Evolutionary conservation across 2,797 vertebrate species (phyloP).

Genomic region (Adrianichthys oophorus): DNA sequence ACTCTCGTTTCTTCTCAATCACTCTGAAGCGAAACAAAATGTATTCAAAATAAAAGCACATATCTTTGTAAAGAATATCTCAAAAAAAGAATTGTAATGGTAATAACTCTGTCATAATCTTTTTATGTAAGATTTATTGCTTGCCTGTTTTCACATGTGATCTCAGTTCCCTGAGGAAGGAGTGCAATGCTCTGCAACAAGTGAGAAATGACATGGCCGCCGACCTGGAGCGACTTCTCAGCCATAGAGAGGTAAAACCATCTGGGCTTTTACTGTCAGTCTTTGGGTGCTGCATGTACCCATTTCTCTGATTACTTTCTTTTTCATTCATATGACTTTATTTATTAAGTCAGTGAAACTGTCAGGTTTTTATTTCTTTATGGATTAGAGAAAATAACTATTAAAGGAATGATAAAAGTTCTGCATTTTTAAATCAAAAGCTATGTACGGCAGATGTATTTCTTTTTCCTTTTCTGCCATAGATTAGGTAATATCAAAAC

Average conservation of each 20-base stretch:
- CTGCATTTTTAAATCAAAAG: too few species aligned
- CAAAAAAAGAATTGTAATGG: background rate
- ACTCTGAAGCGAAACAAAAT: background rate
- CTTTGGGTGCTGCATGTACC: background rate
- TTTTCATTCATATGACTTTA: background rate
- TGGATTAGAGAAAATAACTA: too few species aligned
- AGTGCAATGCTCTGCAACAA: slow-evolving; percentile 85
- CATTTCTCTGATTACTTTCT: background rate
- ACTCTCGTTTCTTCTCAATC: background rate
- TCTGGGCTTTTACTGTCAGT: background rate
- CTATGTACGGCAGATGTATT: too few species aligned
- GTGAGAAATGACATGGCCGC: slow-evolving; percentile 95
- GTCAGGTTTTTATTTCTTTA: too few species aligned
- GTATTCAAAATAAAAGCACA: background rate
- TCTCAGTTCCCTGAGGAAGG: slow-evolving; percentile 88
- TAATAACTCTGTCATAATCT: background rate
- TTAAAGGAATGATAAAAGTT: too few species aligned
- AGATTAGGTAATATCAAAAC: too few species aligned
- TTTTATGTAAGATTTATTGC: slow-evolving; percentile 1
- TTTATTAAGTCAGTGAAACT: too few species aligned
- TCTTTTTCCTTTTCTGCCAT: too few species aligned
- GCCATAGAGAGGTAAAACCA: slow-evolving; percentile 89
- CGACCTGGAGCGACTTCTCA: slow-evolving; percentile 94
- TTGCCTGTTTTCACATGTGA: slow-evolving; percentile 14
- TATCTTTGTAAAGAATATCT: background rate